These are phyloP conservation scores for Phalacrocorax aristotelis DNA, from an alignment of 2,113 vertebrate species.

Conservation along the genomic window DNA sequence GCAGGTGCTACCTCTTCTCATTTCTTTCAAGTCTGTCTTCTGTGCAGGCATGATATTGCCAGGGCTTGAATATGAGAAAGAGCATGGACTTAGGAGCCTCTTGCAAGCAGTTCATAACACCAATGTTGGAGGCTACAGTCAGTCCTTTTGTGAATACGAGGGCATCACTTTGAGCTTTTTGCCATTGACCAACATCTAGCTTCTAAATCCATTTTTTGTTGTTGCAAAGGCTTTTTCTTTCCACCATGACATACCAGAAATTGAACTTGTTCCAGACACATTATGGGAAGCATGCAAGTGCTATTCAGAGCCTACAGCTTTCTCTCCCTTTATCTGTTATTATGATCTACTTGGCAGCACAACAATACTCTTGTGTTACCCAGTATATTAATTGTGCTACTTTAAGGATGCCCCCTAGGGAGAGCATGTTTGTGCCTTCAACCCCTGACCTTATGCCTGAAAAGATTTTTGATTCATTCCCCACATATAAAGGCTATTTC, in stretches of 20 bases:
- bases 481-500: not conserved
- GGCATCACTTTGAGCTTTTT: not conserved
- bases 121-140: not conserved
- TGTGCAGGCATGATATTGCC: not conserved
- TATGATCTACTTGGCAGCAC: slow-evolving; percentile 53
- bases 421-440: slow-evolving; percentile 12
- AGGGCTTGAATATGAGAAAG: not conserved
- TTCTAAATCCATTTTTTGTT: not conserved
- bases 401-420: not conserved
- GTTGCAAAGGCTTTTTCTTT: not conserved
- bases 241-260: not conserved
- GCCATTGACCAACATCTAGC: not conserved
- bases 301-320: slow-evolving; percentile 16
- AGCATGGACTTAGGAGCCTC: not conserved
- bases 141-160: not conserved
- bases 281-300: not conserved
- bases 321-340: slow-evolving; percentile 37
- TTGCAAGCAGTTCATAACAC: not conserved
- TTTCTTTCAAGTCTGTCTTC: not conserved
- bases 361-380: slow-evolving; percentile 39
- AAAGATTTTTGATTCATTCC: not conserved
- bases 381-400: slow-evolving; percentile 17
- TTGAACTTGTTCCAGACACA: not conserved
- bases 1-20: not conserved
- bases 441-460: slow-evolving; percentile 19